Percentiles rank a stretch among this genome's conserved stretches.
Conservation (phyloP, 2,797 vertebrate species). For the Iguana delicatissima region DNA sequence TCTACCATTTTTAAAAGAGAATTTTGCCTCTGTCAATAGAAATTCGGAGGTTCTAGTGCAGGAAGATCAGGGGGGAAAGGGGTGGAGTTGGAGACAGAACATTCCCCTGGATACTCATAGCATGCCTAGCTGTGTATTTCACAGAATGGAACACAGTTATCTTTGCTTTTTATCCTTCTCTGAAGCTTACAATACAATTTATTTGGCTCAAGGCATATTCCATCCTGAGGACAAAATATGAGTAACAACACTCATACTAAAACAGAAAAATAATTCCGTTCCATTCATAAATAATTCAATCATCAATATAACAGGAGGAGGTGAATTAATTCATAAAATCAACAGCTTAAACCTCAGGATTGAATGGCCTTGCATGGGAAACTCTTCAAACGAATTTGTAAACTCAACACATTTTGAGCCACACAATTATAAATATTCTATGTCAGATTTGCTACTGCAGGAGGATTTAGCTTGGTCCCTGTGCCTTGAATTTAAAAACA, state of each 20-base stretch:
- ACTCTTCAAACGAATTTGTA: not conserved
- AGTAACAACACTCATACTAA: not conserved
- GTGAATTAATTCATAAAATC: constrained; percentile 8
- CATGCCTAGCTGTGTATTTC: too few relatives aligned
- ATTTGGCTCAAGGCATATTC: too few relatives aligned
- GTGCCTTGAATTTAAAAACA: not conserved
- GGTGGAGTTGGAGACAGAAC: too few relatives aligned
- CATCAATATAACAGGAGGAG: constrained; percentile 17
- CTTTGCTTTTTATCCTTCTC: not conserved
- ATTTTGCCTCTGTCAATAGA: too few relatives aligned
- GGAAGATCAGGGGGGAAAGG: too few relatives aligned
- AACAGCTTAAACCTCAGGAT: not conserved
- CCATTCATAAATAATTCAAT: constrained; percentile 15
- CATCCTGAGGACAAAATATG: not conserved
- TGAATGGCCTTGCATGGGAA: not conserved
- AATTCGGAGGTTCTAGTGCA: too few relatives aligned
- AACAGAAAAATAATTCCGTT: constrained; percentile 21
- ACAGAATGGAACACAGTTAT: not conserved
- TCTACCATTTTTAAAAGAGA: not conserved
- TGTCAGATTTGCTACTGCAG: not conserved
- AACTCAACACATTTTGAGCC: not conserved
- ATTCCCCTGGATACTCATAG: too few relatives aligned
- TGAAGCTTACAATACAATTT: not conserved
- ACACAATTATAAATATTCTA: not conserved
- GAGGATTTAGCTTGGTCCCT: not conserved